Base-by-base conservation (phyloP, 2,888 invertebrate species). In the Lagria hirta region DNA sequence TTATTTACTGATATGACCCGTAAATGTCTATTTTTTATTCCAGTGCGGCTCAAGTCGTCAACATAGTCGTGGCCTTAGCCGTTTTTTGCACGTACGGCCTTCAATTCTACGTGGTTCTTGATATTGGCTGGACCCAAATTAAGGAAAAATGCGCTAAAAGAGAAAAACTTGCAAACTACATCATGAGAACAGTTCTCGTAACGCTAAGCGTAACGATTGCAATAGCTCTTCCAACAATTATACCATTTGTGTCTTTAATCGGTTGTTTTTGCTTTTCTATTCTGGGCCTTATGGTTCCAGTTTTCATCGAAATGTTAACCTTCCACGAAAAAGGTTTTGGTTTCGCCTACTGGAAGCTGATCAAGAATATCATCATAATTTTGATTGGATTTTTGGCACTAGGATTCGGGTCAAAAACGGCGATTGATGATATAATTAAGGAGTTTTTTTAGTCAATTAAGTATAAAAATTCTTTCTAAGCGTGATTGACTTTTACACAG, bases 91-190 rank as follows among this genome's bases (percentile, higher is more conserved):
- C 96, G 0, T 98, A 95, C 68, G 94, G 93, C 3, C 81, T 99
- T 8, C 97, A 98, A 73, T 95, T 97, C 73, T 98, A 88, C 74
- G 97, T 99, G 8, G 95, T 96, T 68, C 78, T 96, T 41, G 90
- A 91, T 64, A 93, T 98, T 54, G 84, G 85, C 49, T 95, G 94
- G 92, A 88, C 86, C 60, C 77, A 77, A 34, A 75, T 96, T 34
- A 86, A 90, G 65, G 82, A 87, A 1, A 79, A 76, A 52, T 65
- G 54, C 54, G 38, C 51, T 2, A 84, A 84, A 62, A 79, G 80
- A 29, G 83, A 83, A 4, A 69, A 76, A 11, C 61, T 86, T 7
- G 83, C 84, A 3, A 90, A 94, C 68, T 92, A 92, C 71, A 69
- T 83, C 15, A 75, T 90, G 69, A 76, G 78, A 60, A 81, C 84